phyloP scores from a whole-genome alignment of 2,888 invertebrate species.

The Drosophila colorata region DNA sequence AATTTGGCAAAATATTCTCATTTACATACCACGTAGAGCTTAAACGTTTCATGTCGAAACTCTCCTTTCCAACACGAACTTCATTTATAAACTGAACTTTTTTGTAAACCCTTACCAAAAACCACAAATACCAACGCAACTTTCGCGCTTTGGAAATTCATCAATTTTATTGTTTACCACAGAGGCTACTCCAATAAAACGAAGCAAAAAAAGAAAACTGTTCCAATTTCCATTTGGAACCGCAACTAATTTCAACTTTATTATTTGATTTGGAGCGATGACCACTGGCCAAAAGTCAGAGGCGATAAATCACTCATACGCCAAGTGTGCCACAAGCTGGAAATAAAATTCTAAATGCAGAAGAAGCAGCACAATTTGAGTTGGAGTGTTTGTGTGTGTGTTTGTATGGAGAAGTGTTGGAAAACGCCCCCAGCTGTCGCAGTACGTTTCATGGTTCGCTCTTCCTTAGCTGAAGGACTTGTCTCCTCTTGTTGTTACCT shows the following conservation, averaged over 20 bases:
- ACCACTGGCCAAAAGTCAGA: constrained; percentile 56
- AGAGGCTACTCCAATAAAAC: constrained; percentile 12
- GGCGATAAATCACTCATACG: constrained; percentile 75
- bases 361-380: constrained; percentile 6
- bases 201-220: constrained; percentile 37
- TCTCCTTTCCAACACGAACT: neutral
- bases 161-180: constrained; percentile 62
- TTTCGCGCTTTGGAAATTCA: constrained; percentile 53
- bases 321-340: constrained; percentile 48
- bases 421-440: constrained; percentile 49
- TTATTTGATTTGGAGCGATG: constrained; percentile 63
- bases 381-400: neutral
- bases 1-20: constrained; percentile 1
- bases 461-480: constrained; percentile 18
- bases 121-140: constrained; percentile 29
- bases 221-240: constrained; percentile 64
- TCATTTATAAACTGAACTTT: constrained; percentile 14
- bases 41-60: constrained; percentile 3
- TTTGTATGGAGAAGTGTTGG: constrained; percentile 12
- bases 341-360: constrained; percentile 26
- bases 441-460: constrained; percentile 53
- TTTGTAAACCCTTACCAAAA: neutral
- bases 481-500: constrained; percentile 4
- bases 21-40: constrained; percentile 1
- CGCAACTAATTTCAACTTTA: constrained; percentile 77